phyloP scores from a whole-genome alignment of 1,140 invertebrate species.

The Euwallacea similis region DNA sequence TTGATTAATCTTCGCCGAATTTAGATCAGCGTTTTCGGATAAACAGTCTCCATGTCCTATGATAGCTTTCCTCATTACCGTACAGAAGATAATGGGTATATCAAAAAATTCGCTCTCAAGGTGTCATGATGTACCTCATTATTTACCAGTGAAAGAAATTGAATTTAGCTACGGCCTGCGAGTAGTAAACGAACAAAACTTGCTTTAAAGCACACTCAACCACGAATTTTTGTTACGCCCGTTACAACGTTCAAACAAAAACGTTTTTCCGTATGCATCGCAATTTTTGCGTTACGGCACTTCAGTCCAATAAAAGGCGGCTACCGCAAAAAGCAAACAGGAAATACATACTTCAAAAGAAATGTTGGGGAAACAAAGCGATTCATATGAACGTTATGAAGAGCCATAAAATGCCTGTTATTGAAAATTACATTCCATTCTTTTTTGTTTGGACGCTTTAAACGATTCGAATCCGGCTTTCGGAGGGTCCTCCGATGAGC shows the following conservation, averaged over 20 bases:
- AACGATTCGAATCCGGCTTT: conserved; percentile 21
- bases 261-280: no score
- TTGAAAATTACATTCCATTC: conserved; percentile 35
- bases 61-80: conserved; percentile 14
- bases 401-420: conserved; percentile 35
- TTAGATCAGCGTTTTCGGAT: conserved; percentile 5
- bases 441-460: conserved; percentile 21
- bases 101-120: no score
- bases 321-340: conserved; percentile 20
- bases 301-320: conserved; percentile 8
- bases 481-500: no score
- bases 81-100: no score
- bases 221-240: no score
- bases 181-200: no score
- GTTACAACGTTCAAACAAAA: no score
- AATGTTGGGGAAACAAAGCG: conserved; percentile 28
- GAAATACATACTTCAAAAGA: conserved; percentile 25
- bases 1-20: conserved; percentile 33
- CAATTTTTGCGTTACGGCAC: no score
- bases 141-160: no score
- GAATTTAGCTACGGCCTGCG: no score
- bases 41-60: neutral
- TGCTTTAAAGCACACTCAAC: no score
- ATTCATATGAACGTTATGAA: conserved; percentile 31
- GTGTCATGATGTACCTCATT: no score